Evolutionary conservation across 1,140 invertebrate species (phyloP), one percentile per base, ranked within the genome.

Genomic region (Lepidurus arcticus): DNA sequence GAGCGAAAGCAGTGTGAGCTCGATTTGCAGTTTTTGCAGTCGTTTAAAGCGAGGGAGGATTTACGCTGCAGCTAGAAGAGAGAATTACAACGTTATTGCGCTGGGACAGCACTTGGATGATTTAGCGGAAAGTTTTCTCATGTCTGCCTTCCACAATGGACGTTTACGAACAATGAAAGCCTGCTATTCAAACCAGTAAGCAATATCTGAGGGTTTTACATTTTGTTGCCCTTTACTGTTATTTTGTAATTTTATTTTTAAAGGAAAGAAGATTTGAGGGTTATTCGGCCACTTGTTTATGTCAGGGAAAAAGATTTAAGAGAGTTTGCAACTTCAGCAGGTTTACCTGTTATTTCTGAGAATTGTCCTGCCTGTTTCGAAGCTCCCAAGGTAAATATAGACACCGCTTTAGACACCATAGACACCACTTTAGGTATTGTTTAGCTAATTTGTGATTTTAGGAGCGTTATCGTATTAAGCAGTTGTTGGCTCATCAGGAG

Each of bases 61-160:
- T 73, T 95, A 94, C 84, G 86, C 89, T 1, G 87, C 90, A 44
- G 94, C 94, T 0, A 88, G 91, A 78, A 86, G 88, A 78, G 89
- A 93, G 81, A 89, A 89, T 4, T 97, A 94, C 85, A 94, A 95
- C 83, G 93, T 95, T 1, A 85, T 96, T 1, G 94, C 93, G 0
- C 84, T 96, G 7, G 94, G 93, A 7, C 94, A 96, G 84, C 92
- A 94, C 84, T 86, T 96, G 21, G 94, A 96, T 85, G 93, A 94
- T 85, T 86, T 96, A 1, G 90, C 92, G 24, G 90, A 93, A 83
- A 92, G 91, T 80, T 96, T 96, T 83, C 84, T 96, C 42, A 91
- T 93, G 83, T 92, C 93, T 0, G 88, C 92, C 1, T 93, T 96
- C 81, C 91, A 94, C 82, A 93, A 90, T 83, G 94, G 93, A 8